Conservation (phyloP, 92 coral and sea anemone genomes). For the Phenganax marumi region DNA sequence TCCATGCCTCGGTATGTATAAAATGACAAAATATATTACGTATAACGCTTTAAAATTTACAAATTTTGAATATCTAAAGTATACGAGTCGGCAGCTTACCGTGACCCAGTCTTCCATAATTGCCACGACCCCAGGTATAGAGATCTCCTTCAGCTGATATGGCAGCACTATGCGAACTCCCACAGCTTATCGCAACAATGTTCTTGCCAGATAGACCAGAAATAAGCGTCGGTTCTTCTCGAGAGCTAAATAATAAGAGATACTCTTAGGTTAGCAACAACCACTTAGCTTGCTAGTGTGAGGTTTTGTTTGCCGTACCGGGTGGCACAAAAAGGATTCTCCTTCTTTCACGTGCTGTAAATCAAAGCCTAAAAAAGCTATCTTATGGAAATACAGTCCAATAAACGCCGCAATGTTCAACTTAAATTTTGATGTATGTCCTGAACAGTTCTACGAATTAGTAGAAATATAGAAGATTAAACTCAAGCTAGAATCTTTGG, state of each 20-base stretch:
- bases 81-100: slow-evolving; percentile 50
- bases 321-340: no score
- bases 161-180: slow-evolving; percentile 97
- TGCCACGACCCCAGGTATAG: slow-evolving; percentile 99
- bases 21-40: neutral
- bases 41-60: neutral
- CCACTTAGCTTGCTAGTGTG: neutral
- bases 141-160: slow-evolving; percentile 95
- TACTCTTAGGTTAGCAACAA: no score
- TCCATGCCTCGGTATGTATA: no score
- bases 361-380: no score
- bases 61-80: neutral
- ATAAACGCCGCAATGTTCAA: no score
- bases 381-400: no score
- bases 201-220: slow-evolving; percentile 92
- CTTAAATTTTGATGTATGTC: no score
- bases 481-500: no score
- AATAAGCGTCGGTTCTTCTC: slow-evolving; percentile 84
- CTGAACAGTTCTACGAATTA: no score
- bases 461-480: no score
- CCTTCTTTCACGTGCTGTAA: no score
- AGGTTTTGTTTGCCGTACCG: neutral
- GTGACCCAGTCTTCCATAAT: slow-evolving; percentile 99
- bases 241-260: slow-evolving; percentile 52
- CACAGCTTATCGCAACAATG: slow-evolving; percentile 84